Evolutionary conservation across 1,140 invertebrate genomes (phyloP).

Genomic region (Cydia splendana): DNA sequence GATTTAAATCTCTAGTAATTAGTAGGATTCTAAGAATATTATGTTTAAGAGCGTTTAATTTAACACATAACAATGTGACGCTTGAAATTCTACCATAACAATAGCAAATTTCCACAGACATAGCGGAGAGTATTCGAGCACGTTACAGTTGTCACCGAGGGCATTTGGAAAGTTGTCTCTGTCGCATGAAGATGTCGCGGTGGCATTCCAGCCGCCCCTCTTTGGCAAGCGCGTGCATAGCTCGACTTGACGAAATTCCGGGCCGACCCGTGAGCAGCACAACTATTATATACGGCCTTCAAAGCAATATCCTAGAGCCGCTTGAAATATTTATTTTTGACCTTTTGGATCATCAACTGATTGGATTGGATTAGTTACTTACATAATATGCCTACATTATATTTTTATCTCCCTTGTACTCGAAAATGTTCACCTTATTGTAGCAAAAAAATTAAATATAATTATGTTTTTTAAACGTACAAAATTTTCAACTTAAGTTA

Average conservation of each 20-base stretch:
- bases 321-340: neutral
- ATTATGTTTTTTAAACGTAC: too few species aligned
- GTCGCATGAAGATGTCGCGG: slow-evolving; percentile 69
- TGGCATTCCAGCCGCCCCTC: slow-evolving; percentile 54
- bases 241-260: slow-evolving; percentile 61
- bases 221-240: slow-evolving; percentile 66
- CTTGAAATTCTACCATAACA: slow-evolving; percentile 34
- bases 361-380: too few species aligned
- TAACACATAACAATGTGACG: slow-evolving; percentile 15
- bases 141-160: slow-evolving; percentile 37
- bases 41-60: neutral
- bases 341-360: too few species aligned
- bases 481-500: too few species aligned
- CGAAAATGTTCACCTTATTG: too few species aligned
- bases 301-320: slow-evolving; percentile 2
- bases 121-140: slow-evolving; percentile 18
- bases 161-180: slow-evolving; percentile 61
- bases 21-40: neutral
- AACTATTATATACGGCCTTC: slow-evolving; percentile 24
- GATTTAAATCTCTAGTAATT: slow-evolving; percentile 38
- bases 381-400: too few species aligned
- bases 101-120: neutral
- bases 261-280: slow-evolving; percentile 40
- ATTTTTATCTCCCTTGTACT: too few species aligned
- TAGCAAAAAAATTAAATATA: too few species aligned